phyloP scores from a whole-genome alignment of 1,140 invertebrate genomes.

The Drosophila truncata region DNA sequence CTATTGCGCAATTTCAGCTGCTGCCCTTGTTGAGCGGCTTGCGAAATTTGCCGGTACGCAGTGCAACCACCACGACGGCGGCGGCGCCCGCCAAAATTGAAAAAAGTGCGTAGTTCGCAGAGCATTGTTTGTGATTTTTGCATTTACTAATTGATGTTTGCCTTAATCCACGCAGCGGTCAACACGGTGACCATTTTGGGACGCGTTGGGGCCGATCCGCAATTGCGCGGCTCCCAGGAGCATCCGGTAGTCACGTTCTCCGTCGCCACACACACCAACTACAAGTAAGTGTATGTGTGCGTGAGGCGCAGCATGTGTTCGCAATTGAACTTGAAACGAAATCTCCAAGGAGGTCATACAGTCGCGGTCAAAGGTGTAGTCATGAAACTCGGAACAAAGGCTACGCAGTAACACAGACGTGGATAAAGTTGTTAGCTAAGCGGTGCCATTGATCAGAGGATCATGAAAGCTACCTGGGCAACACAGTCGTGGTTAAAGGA shows the following conservation, averaged over 20 bases:
- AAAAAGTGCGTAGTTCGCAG: conserved; percentile 66
- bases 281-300: conserved; percentile 86
- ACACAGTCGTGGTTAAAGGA: background rate
- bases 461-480: background rate
- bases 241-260: conserved; percentile 96
- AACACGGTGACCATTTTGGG: conserved; percentile 95
- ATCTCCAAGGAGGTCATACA: conserved; percentile 24
- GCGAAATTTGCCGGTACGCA: conserved; percentile 55
- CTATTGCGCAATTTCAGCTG: conserved; percentile 26
- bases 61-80: conserved; percentile 49
- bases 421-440: no score
- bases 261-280: conserved; percentile 95
- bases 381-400: background rate
- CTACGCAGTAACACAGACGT: background rate
- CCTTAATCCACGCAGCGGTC: conserved; percentile 88
- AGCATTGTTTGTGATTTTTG: background rate
- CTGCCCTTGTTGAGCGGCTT: conserved; percentile 50
- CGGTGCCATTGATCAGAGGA: background rate
- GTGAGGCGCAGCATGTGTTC: conserved; percentile 18
- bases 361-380: background rate
- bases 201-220: conserved; percentile 94
- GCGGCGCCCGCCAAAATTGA: conserved; percentile 79
- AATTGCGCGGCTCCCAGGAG: conserved; percentile 91
- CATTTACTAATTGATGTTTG: background rate
- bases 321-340: conserved; percentile 16